Percentiles rank a stretch among this genome's conserved stretches.
These are phyloP conservation scores for Selene dorsalis DNA, from an alignment of 2,797 vertebrate species.

Conservation along the genomic window DNA sequence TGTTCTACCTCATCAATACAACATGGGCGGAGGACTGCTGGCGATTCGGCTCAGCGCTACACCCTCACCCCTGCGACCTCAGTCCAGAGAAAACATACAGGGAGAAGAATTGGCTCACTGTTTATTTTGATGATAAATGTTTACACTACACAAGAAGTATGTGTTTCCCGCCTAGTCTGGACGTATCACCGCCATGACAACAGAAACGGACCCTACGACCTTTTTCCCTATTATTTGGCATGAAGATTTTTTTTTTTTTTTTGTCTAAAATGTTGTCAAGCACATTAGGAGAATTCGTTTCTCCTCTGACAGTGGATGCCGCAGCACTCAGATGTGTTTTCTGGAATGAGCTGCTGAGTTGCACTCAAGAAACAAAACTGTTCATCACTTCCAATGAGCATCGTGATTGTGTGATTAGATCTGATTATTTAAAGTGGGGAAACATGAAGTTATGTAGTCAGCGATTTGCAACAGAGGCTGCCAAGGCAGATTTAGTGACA, in stretches of 20 bases:
- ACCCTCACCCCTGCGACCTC: neutral
- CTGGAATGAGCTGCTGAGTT: slow-evolving; percentile 33
- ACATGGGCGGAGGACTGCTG: slow-evolving; percentile 22
- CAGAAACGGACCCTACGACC: slow-evolving; percentile 9
- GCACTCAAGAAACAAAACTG: slow-evolving; percentile 24
- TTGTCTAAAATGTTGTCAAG: neutral
- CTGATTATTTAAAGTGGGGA: slow-evolving; percentile 46
- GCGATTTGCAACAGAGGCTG: slow-evolving; percentile 26
- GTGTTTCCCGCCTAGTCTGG: slow-evolving; percentile 25
- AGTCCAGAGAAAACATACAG: slow-evolving; percentile 33
- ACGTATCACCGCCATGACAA: slow-evolving; percentile 24
- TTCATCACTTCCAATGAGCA: slow-evolving; percentile 36
- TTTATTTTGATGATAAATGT: slow-evolving; percentile 64
- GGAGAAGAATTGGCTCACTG: slow-evolving; percentile 34
- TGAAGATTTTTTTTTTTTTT: slow-evolving; percentile 2
- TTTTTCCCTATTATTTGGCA: neutral
- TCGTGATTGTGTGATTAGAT: slow-evolving; percentile 36
- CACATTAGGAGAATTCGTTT: slow-evolving; percentile 28
- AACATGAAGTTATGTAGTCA: slow-evolving; percentile 1
- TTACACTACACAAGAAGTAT: slow-evolving; percentile 39
- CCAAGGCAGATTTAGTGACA: slow-evolving; percentile 9
- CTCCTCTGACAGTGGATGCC: slow-evolving; percentile 20
- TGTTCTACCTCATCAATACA: slow-evolving; percentile 72
- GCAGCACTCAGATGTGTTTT: slow-evolving; percentile 36
- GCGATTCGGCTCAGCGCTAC: slow-evolving; percentile 17